Evolutionary conservation across 2,888 invertebrate species (phyloP), one percentile per base, ranked within the genome.

Genomic region (Synanthedon myopaeformis): DNA sequence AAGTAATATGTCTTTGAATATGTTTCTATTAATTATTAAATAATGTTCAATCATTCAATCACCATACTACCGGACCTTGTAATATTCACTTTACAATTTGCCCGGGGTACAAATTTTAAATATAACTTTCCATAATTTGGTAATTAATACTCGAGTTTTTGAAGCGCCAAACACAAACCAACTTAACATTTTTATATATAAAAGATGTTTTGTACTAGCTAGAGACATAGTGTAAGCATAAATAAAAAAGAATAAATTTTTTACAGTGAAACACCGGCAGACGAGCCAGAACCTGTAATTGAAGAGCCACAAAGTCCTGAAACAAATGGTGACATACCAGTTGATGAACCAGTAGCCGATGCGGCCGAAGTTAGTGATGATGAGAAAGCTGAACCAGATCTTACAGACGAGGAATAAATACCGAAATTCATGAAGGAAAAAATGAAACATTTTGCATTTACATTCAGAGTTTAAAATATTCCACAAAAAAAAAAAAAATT

Each of bases 241-340:
- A 42, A 42, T 42, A 42, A 42, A 8, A n/a, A 5, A n/a, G 4
- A 12, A 42, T 42, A 23, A 10, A 8, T 48, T 51, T 52, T 57
- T 64, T 66, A 11, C 65, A 86, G 82, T 61, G 82, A 84, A 65
- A 63, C 72, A 42, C 69, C 71, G 54, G 77, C 70, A 49, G 82
- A 78, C 19, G 82, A 82, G 56, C 64, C 76, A 3, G 75, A 83
- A 64, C 88, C 88, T 12, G 75, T 87, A 14, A 79, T 88, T 3
- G 89, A 89, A 64, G 89, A 89, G 64, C 88, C 87, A 1, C 80
- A 72, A 59, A 79, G 86, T 13, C 88, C 88, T 12, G 82, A 81
- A 59, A 76, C 67, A 12, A 72, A 67, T 28, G 61, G 71, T n/a
- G 77, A 75, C 23, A 76, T 76, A 14, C 74, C 65, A n/a, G 76